These are phyloP conservation scores for Ondatra zibethicus DNA, from an alignment of 2,113 vertebrate genomes.

Conservation along the genomic window DNA sequence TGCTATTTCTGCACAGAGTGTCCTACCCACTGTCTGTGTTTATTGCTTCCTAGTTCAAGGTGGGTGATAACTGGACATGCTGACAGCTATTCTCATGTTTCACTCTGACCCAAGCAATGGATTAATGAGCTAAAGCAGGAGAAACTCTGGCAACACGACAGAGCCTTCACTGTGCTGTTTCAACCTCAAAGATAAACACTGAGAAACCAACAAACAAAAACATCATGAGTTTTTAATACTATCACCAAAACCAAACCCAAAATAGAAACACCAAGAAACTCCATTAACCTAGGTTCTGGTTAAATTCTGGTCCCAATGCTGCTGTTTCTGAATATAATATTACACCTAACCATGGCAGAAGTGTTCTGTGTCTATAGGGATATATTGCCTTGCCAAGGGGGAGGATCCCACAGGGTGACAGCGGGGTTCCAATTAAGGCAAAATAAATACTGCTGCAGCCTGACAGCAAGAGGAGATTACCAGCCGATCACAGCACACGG, in stretches of 20 bases:
- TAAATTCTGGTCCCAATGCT: slow-evolving; percentile 53
- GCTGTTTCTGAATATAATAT: slow-evolving; percentile 50
- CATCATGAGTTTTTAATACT: not conserved
- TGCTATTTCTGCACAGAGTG: not conserved
- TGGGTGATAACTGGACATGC: not conserved
- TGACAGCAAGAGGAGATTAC: not conserved
- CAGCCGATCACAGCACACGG: not conserved
- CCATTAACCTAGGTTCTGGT: not conserved
- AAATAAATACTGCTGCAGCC: slow-evolving; percentile 39
- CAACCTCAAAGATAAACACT: slow-evolving; percentile 11
- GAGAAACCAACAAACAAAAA: not conserved
- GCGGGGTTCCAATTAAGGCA: slow-evolving; percentile 56
- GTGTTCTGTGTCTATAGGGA: not conserved
- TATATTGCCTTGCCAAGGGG: not conserved
- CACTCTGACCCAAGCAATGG: not conserved
- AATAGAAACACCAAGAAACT: not conserved
- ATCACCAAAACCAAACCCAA: not conserved
- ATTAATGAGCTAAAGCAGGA: not conserved
- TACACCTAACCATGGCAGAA: not conserved
- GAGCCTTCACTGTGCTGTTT: not conserved
- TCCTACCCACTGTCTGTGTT: not conserved
- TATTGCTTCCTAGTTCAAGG: not conserved
- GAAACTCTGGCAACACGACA: not conserved
- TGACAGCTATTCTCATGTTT: not conserved
- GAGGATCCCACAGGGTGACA: slow-evolving; percentile 35